These are phyloP conservation scores for Steinernema feltiae DNA, from an alignment of 1,140 invertebrate species.

Conservation along the genomic window DNA sequence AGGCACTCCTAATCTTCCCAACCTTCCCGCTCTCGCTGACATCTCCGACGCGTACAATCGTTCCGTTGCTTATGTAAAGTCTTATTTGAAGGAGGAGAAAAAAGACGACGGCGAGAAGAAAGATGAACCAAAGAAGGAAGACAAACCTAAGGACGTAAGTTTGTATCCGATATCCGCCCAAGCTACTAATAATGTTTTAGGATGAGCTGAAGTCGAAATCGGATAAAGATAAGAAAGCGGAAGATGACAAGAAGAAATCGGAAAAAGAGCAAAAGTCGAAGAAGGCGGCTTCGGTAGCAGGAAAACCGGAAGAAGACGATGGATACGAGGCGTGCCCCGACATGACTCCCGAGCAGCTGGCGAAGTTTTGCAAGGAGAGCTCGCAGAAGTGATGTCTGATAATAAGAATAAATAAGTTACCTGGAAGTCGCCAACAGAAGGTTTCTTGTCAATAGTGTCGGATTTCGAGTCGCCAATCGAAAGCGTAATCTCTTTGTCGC, in stretches of 20 bases:
- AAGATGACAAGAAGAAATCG: neutral
- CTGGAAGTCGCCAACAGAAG: neutral
- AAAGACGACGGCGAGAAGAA: neutral
- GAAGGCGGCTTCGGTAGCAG: neutral
- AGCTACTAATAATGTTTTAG: neutral
- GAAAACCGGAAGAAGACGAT: neutral
- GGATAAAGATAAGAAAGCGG: neutral
- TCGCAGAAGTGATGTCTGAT: neutral
- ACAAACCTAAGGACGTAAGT: neutral
- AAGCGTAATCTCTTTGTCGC: neutral
- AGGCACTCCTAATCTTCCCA: no score
- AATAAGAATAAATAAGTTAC: neutral
- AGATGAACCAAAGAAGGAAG: neutral
- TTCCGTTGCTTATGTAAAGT: neutral
- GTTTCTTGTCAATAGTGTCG: slow-evolving; percentile 8
- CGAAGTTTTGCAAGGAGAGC: neutral
- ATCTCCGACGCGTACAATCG: neutral
- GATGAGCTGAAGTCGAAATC: neutral
- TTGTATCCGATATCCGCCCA: neutral
- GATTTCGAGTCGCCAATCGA: neutral
- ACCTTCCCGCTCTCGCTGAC: no score
- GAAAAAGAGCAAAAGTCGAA: neutral
- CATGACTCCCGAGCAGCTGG: slow-evolving; percentile 5
- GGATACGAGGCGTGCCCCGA: neutral
- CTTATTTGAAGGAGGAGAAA: neutral